These are phyloP conservation scores for Channa maculata DNA, from an alignment of 2,113 vertebrate genomes.

Conservation along the genomic window DNA sequence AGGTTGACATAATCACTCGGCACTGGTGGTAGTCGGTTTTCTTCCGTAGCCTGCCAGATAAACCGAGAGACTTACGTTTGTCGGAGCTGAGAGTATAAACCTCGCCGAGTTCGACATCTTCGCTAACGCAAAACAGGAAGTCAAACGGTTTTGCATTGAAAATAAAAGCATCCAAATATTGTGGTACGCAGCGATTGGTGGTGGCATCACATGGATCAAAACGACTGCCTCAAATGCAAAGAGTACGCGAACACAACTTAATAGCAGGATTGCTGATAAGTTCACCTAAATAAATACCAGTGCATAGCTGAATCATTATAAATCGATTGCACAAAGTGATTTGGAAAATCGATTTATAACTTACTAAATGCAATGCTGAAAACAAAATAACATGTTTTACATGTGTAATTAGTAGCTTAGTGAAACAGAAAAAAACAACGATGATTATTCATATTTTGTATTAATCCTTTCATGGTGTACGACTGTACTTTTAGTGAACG, in stretches of 20 bases:
- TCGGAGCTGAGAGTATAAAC: conserved; percentile 40
- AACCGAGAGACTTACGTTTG: conserved; percentile 57
- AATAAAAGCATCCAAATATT: conserved; percentile 34
- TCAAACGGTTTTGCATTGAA: accelerated
- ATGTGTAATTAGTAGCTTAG: too few species aligned
- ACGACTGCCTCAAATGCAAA: too few species aligned
- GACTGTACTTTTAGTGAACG: not conserved
- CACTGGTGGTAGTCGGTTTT: conserved; percentile 26
- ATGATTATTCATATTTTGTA: too few species aligned
- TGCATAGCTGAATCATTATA: too few species aligned
- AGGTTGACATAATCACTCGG: conserved; percentile 5
- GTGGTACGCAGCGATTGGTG: not conserved
- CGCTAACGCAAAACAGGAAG: conserved; percentile 22
- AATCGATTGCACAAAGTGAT: too few species aligned
- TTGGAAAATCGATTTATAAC: not conserved
- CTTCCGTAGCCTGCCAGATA: conserved; percentile 58
- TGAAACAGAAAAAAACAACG: too few species aligned
- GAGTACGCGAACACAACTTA: too few species aligned
- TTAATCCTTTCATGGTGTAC: too few species aligned
- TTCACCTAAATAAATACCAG: too few species aligned
- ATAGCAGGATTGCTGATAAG: too few species aligned
- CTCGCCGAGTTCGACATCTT: not conserved
- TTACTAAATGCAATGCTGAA: not conserved
- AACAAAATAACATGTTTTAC: too few species aligned
- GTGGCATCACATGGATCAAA: too few species aligned